Conservation (phyloP, 2,888 invertebrate genomes). For the Orthonychiurus folsomi region DNA sequence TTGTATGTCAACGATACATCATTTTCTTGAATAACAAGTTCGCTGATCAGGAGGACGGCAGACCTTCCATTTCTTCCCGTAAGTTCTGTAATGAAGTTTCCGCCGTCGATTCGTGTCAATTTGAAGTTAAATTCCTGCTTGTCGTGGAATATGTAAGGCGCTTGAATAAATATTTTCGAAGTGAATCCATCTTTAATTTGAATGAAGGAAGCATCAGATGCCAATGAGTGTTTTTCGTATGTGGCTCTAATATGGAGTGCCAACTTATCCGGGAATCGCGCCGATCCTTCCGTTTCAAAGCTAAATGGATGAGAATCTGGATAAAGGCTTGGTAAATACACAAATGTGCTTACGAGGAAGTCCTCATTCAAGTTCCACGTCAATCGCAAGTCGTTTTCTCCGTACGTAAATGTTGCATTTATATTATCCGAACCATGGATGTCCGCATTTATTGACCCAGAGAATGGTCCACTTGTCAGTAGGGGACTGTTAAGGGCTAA, state of each 20-base stretch:
- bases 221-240: slow-evolving; percentile 10
- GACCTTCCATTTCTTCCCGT: slow-evolving; percentile 18
- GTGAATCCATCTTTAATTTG: neutral
- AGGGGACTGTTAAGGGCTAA: slow-evolving; percentile 21
- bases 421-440: slow-evolving; percentile 17
- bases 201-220: slow-evolving; percentile 4
- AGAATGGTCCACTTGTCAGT: slow-evolving; percentile 16
- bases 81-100: slow-evolving; percentile 10
- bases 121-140: slow-evolving; percentile 16
- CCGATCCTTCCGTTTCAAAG: slow-evolving; percentile 12
- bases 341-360: slow-evolving; percentile 10
- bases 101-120: neutral
- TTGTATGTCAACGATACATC: slow-evolving; percentile 11
- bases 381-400: slow-evolving; percentile 17
- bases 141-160: slow-evolving; percentile 19
- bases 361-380: slow-evolving; percentile 16
- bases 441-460: slow-evolving; percentile 10
- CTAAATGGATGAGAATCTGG: slow-evolving; percentile 14
- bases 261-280: slow-evolving; percentile 13
- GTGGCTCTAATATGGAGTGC: slow-evolving; percentile 13
- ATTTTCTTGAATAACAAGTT: slow-evolving; percentile 14
- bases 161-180: slow-evolving; percentile 18
- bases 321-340: slow-evolving; percentile 13
- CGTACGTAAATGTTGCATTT: slow-evolving; percentile 21
- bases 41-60: slow-evolving; percentile 20